Percentiles rank a stretch among this genome's conserved stretches.
These are phyloP conservation scores for Cnemophilus loriae DNA, from an alignment of 2,113 vertebrate genomes.

Conservation along the genomic window DNA sequence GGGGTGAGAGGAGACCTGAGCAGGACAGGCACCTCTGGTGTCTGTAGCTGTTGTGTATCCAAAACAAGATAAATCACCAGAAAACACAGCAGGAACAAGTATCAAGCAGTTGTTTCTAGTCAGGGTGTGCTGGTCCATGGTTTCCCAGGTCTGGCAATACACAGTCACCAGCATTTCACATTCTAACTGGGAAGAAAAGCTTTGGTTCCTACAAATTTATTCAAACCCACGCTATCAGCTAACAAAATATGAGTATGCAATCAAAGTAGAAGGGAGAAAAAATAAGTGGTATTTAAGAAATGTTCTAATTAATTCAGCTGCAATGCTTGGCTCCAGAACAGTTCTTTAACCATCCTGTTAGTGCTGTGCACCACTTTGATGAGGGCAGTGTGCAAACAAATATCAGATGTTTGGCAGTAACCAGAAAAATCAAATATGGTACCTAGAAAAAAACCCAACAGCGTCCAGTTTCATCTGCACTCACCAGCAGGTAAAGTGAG, in stretches of 20 bases:
- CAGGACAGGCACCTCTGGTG: not conserved
- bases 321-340: not conserved
- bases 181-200: not conserved
- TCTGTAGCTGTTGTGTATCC: not conserved
- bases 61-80: not conserved
- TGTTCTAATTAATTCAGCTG: slow-evolving; percentile 1
- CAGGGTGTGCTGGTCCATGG: not conserved
- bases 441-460: not conserved
- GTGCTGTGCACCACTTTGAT: not conserved
- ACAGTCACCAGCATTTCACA: not conserved
- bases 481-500: not conserved
- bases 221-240: not conserved
- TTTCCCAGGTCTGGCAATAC: not conserved
- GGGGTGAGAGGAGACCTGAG: not conserved
- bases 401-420: slow-evolving; percentile 33
- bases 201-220: not conserved
- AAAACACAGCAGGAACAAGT: not conserved
- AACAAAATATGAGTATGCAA: not conserved
- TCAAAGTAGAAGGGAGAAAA: not conserved
- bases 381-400: slow-evolving; percentile 44
- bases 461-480: not conserved
- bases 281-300: slow-evolving; percentile 14
- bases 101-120: not conserved
- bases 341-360: not conserved
- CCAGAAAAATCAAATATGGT: slow-evolving; percentile 18